Evolutionary conservation across 2,888 invertebrate genomes (phyloP), one percentile per base, ranked within the genome.

Genomic region (Cistogaster globosa): DNA sequence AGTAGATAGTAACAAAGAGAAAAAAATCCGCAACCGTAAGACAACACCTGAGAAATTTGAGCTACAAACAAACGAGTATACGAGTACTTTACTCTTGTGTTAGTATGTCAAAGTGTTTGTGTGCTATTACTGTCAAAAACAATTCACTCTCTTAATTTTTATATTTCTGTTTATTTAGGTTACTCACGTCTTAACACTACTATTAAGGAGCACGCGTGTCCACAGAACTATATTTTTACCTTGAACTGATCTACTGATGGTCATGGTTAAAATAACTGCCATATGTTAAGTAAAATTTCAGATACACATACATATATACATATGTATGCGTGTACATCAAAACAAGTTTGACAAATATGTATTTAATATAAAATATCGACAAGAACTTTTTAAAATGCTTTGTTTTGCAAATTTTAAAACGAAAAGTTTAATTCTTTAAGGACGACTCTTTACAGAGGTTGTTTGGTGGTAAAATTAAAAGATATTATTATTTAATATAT

Each of bases 1-100:
- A 60, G 5, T 3, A 55, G 11, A 32, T 8, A 32, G 8, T 32
- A 32, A 5, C 4, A 32, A 32, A 32, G 6, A 0, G 55, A 42
- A 69, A 55, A 58, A 67, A 71, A 82, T 75, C 60, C 32, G 75
- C 82, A 82, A 85, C 65, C 62, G 71, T 76, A 79, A 85, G 65
- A 71, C 63, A 82, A 75, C 82, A 85, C 82, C 85, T 75, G 69
- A 79, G 85, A 71, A 85, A 85, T 85, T 71, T 71, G 82, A 85
- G 69, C 58, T 18, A 6, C 12, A 58, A 60, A 57, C 22, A 6
- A 42, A 7, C 8, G 11, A 36, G 22, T 8, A n/a, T 14, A 32
- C 18, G 20, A 14, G 12, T 22, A 16, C 9, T 32, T 57, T 38
- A 36, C n/a, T 58, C 32, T 32, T n/a, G 2, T 60, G 38, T 38